Evolutionary conservation across 2,797 vertebrate genomes (phyloP).

Genomic region (Megaceryle alcyon): DNA sequence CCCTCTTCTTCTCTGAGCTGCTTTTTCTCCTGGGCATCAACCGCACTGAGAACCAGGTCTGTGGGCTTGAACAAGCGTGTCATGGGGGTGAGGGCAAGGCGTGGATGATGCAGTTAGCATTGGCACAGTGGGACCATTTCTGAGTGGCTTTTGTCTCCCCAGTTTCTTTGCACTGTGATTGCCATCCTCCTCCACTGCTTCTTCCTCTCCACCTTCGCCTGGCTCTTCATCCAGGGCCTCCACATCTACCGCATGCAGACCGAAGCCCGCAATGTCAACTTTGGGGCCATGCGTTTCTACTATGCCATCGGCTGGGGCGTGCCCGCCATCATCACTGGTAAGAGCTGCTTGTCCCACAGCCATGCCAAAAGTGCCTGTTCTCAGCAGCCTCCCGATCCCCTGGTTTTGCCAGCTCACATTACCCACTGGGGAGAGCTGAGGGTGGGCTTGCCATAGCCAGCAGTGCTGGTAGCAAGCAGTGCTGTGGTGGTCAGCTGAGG

Average conservation of each 20-base stretch:
- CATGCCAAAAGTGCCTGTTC: background rate
- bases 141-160: constrained; percentile 30
- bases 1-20: constrained; percentile 92
- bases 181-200: constrained; percentile 98
- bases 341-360: background rate
- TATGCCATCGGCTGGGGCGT: constrained; percentile 98
- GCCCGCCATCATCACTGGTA: constrained; percentile 95
- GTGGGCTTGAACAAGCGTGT: background rate
- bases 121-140: background rate
- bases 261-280: constrained; percentile 94
- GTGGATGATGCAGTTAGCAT: fast-evolving
- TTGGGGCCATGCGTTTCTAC: constrained; percentile 98
- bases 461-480: background rate
- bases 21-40: constrained; percentile 94
- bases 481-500: background rate
- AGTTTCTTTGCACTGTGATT: constrained; percentile 96
- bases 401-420: background rate
- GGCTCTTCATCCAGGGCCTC: constrained; percentile 96
- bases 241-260: constrained; percentile 99
- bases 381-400: background rate
- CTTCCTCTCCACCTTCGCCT: constrained; percentile 96
- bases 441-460: background rate
- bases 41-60: constrained; percentile 95
- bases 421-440: background rate
- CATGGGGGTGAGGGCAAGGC: fast-evolving